Base-by-base conservation (phyloP, 2,797 vertebrate genomes). In the Scleropages formosus region DNA sequence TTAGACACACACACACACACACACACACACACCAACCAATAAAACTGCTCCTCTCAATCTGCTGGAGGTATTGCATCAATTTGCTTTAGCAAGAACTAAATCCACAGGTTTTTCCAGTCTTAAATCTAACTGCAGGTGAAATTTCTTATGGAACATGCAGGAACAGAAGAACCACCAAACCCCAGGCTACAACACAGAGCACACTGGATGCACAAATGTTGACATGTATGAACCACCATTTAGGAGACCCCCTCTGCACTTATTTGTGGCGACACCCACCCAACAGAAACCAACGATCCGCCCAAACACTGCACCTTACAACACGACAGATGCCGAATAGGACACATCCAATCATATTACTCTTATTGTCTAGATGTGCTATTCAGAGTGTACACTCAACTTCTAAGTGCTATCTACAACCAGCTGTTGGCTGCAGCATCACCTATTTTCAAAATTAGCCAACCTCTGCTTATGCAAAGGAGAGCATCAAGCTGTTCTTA, bases 61-160 rank as follows among this genome's bases (percentile, higher is more conserved):
- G 16, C 31, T 4, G 22, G 16, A 12, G 39, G 4, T 39, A 12
- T 24, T 16, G 47, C 4, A 3, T 49, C 46, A 8, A 4, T 1
- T 27, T 9, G 31, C 59, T 24, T 11, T 10, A 15, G 49, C 27
- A 18, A 24, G 31, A 47, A 46, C 39, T 31, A 3, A 58, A 16
- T 20, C 12, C 39, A 4, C 74, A 59, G 44, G 67, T 67, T 67
- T 73, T 67, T 73, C 71, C 16, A 9, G 44, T 73, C 76, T 61
- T 15, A 49, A 61, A 71, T 8, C 62, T 27, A 15, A 44, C 56
- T 75, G 4, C 64, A 11, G 18, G 22, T 22, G 47, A 31, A 22
- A 39, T 39, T 7, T 51, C 49, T 49, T 51, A 51, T 51, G 11
- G 49, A 51, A 51, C 7, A 11, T 11, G 7, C 51, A 11, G 49